Base-by-base conservation (phyloP, 2,888 invertebrate species). In the Tuberolachnus salignus region DNA sequence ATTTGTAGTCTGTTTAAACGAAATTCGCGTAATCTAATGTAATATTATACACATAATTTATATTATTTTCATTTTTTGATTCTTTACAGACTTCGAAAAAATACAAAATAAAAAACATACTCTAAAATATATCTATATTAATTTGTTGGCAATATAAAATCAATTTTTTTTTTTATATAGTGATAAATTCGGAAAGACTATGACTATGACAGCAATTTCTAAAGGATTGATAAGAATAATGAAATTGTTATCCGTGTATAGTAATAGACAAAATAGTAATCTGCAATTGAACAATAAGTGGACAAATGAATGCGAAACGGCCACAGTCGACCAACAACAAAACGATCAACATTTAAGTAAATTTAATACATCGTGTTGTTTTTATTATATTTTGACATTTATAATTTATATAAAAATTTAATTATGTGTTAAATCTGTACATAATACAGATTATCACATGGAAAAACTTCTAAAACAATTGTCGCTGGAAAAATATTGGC, bases 201-300 rank as follows among this genome's bases (percentile, higher is more conserved):
- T 91, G 9, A 84, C 91, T 0, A 91, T 91, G 90, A 87, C 87
- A 82, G 90, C 91, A 6, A 88, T 89, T 53, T 85, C 86, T 66
- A 87, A 86, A 82, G 90, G 90, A 34, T 86, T 89, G 82, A 83
- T 85, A 14, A 85, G 86, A 57, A 86, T 89, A 61, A 88, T 91
- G 0, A 83, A 87, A 82, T 87, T 88, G 82, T 84, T 92, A 9
- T 81, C 91, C 19, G 87, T 89, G 59, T 83, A 87, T 80, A 85
- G 87, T 8, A 78, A 49, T 49, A 67, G 44, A 14, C 26, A 49
- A 11, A 34, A 49, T 49, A 6, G 34, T 6, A 26, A 67, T 4
- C 10, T 34, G 0, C 26, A 61, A 0, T 42, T 34, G 16, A 55
- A 57, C 0, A 69, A 23, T 34, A 21, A 11, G 3, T 55, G 74